These are phyloP conservation scores for Callosobruchus maculatus DNA, from an alignment of 2,888 invertebrate species.

Conservation along the genomic window DNA sequence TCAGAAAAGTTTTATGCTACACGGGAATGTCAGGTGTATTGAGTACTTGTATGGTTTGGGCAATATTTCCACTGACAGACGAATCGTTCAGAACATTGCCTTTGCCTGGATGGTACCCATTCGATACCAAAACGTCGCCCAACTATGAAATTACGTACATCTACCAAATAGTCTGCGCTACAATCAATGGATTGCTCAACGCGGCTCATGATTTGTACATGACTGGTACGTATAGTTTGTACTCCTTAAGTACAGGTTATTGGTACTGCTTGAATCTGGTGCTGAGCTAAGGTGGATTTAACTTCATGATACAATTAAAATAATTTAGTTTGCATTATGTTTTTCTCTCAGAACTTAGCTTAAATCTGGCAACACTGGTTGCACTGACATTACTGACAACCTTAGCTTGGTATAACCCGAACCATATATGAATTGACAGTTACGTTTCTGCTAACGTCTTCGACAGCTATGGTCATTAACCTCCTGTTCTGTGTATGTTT, in stretches of 20 bases:
- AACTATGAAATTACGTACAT: conserved; percentile 49
- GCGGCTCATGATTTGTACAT: conserved; percentile 46
- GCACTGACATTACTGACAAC: no score
- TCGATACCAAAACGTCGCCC: conserved; percentile 46
- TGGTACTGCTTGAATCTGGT: no score
- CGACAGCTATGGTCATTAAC: no score
- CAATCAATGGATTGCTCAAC: conserved; percentile 51
- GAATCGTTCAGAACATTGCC: conserved; percentile 26
- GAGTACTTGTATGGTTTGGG: conserved; percentile 38
- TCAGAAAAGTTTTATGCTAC: conserved; percentile 7
- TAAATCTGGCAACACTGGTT: no score
- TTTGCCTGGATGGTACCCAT: conserved; percentile 49
- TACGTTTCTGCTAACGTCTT: no score
- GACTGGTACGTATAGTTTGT: conserved; percentile 14
- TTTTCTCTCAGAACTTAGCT: no score
- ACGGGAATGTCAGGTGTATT: conserved; percentile 3
- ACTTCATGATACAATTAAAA: no score
- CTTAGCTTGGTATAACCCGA: no score
- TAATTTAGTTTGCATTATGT: no score
- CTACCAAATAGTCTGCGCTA: conserved; percentile 51
- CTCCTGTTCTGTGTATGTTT: no score
- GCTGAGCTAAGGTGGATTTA: no score
- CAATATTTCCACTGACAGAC: conserved; percentile 38
- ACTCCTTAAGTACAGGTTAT: conserved; percentile 31
- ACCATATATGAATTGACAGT: no score